These are phyloP conservation scores for Lomographa bimaculata DNA, from an alignment of 2,888 invertebrate genomes.

Conservation along the genomic window DNA sequence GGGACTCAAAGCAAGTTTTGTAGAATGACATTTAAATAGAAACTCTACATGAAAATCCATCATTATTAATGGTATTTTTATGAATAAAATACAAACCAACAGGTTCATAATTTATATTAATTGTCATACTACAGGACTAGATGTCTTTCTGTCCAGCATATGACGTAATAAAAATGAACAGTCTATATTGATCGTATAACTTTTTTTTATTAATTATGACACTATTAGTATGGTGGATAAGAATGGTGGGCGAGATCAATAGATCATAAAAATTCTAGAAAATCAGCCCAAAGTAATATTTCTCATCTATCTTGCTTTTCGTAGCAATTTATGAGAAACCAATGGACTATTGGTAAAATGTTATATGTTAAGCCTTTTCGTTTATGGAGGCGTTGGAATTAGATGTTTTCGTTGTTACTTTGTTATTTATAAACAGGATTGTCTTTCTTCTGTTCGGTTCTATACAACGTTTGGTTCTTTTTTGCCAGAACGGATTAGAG, in stretches of 20 bases:
- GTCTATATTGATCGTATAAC: slow-evolving; percentile 27
- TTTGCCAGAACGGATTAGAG: slow-evolving; percentile 76
- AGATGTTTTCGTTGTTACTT: slow-evolving; percentile 61
- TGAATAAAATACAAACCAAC: too few relatives aligned
- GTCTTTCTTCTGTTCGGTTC: slow-evolving; percentile 79
- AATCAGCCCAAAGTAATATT: slow-evolving; percentile 46
- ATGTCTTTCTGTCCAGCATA: too few relatives aligned
- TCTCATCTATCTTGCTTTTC: slow-evolving; percentile 67
- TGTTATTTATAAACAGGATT: slow-evolving; percentile 78
- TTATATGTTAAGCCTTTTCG: slow-evolving; percentile 41
- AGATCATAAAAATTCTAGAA: slow-evolving; percentile 68
- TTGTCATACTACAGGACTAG: too few relatives aligned
- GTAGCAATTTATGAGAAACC: slow-evolving; percentile 70
- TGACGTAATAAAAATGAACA: slow-evolving; percentile 6
- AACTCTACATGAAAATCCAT: too few relatives aligned
- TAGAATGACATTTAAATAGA: too few relatives aligned
- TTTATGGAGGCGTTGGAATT: slow-evolving; percentile 45
- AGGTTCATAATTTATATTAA: slow-evolving; percentile 7
- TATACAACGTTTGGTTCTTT: slow-evolving; percentile 64
- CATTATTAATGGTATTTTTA: too few relatives aligned
- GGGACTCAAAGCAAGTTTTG: too few relatives aligned
- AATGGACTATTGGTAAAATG: slow-evolving; percentile 32
- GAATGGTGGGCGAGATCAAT: slow-evolving; percentile 59
- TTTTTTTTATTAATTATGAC: slow-evolving; percentile 19
- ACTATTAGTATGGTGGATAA: slow-evolving; percentile 38